Base-by-base conservation (phyloP, 2,888 invertebrate species). In the Ischnus inquisitorius region DNA sequence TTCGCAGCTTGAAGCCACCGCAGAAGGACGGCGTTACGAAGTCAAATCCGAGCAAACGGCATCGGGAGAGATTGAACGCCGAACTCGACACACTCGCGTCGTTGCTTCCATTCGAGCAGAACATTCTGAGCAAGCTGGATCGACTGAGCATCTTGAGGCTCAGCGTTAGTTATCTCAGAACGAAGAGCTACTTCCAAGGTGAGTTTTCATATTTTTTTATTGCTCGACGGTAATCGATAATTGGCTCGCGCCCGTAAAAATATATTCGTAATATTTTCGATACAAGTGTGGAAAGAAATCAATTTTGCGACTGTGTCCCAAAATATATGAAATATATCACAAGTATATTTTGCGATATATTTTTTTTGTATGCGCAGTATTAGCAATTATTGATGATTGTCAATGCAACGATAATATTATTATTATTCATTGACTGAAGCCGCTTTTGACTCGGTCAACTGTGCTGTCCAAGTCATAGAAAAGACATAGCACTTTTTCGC, bases 121-220 rank as follows among this genome's bases (percentile, higher is more conserved):
- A 98, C 94, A 99, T 99, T 93, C 97, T 99, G 90, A 98, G 98
- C 94, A 99, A 99, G 94, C 95, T 99, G 93, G 99, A 99, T 95
- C 96, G 99, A 91, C 96, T 99, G 88, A 99, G 99, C 93, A 99
- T 99, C 92, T 96, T 99, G 90, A 96, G 99, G 93, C 96, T 99
- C 87, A 98, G 99, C 78, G 99, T 99, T 94, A 98, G 98, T 95
- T 99, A 99, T 94, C 96, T 99, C 90, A 96, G 99, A 91, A 99
- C 99, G 92, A 99, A 99, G 95, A 98, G 99, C 95, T 99, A 99
- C 95, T 99, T 99, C 95, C 99, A 99, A 97, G 98, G 99, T 99
- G 94, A 95, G 96, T 92, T 43, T 22, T 78, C 43, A 65, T 54
- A 39, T 14, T 34, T 46, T 25, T 39, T 12, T 12, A 10, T 51